Evolutionary conservation across 2,113 vertebrate genomes (phyloP), one percentile per base, ranked within the genome.

Genomic region (Merops nubicus): DNA sequence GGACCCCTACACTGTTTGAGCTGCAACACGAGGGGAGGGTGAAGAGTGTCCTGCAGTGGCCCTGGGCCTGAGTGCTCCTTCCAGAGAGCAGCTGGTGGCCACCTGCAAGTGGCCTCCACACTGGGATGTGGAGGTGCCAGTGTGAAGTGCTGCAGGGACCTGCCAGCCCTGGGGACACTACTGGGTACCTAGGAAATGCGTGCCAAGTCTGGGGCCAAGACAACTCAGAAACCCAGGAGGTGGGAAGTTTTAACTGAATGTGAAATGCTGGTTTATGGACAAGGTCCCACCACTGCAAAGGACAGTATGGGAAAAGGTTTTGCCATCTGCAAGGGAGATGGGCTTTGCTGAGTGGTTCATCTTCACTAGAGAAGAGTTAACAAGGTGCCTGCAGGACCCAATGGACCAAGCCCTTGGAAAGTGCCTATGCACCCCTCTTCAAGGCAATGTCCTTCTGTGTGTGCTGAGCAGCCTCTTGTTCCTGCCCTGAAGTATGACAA

Each of bases 371-470:
- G 40, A 29, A 40, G 15, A 50, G 17, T 13, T 31, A 26, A 56
- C 4, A 3, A 51, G 60, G 19, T 40, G 11, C 13, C 34, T n/a
- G 50, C 45, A 79, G 72, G 47, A 14, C 33, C 28, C 34, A 36
- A 3, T 6, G 13, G 53, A 50, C 40, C 54, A 15, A 78, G 12
- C 26, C 26, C 9, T 78, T 29, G 54, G 34, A 19, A 45, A 75
- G 48, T 9, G 28, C 33, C 26, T 6, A 6, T n/a, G 69, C 34
- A 9, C 22, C 53, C 60, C 8, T 6, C 56, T 56, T 23, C n/a
- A 34, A 50, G 60, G 34, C 2, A 31, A 43, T 0, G 0, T 45
- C 33, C 67, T 47, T 34, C 73, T n/a, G 25, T 8, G n/a, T 43
- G 67, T 31, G 28, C 33, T 57, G 40, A 94, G 62, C 57, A 34